Evolutionary conservation across 2,888 invertebrate genomes (phyloP).

Genomic region (Nycteola revayana): DNA sequence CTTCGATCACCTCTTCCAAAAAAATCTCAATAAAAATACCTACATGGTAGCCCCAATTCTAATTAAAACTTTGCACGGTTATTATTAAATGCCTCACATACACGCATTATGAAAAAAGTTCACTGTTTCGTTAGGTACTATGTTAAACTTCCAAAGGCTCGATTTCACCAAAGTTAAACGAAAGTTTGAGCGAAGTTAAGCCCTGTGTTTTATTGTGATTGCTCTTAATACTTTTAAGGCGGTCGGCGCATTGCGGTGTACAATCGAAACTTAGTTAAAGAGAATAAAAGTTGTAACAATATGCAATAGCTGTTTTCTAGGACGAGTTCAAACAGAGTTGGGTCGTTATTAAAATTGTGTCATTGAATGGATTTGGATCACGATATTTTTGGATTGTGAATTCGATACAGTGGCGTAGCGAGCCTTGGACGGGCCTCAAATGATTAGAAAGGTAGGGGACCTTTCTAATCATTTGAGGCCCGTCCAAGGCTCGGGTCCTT

Average conservation of each 20-base stretch:
- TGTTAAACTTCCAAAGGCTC: slow-evolving; percentile 33
- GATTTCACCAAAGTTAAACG: slow-evolving; percentile 22
- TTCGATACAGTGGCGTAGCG: too few species aligned
- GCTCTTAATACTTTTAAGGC: slow-evolving; percentile 56
- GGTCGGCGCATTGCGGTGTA: slow-evolving; percentile 59
- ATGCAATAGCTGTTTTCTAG: slow-evolving; percentile 43
- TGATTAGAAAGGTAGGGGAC: too few species aligned
- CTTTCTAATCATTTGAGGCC: too few species aligned
- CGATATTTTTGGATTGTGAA: slow-evolving; percentile 17
- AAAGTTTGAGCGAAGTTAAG: slow-evolving; percentile 45
- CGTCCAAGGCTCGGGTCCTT: too few species aligned
- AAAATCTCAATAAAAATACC: background rate
- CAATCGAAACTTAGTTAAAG: slow-evolving; percentile 60
- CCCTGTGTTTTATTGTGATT: slow-evolving; percentile 56
- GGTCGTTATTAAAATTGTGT: slow-evolving; percentile 20
- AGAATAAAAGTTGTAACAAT: slow-evolving; percentile 60
- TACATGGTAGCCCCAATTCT: slow-evolving; percentile 16
- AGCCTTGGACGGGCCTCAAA: too few species aligned
- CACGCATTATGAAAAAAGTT: slow-evolving; percentile 35
- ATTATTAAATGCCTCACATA: slow-evolving; percentile 33
- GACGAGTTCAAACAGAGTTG: slow-evolving; percentile 23
- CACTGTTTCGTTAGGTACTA: slow-evolving; percentile 22
- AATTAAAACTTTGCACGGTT: slow-evolving; percentile 30
- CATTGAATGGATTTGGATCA: slow-evolving; percentile 22
- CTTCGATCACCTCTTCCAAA: too few species aligned